These are phyloP conservation scores for Macrocentrus cingulum DNA, from an alignment of 1,140 invertebrate species.

Conservation along the genomic window DNA sequence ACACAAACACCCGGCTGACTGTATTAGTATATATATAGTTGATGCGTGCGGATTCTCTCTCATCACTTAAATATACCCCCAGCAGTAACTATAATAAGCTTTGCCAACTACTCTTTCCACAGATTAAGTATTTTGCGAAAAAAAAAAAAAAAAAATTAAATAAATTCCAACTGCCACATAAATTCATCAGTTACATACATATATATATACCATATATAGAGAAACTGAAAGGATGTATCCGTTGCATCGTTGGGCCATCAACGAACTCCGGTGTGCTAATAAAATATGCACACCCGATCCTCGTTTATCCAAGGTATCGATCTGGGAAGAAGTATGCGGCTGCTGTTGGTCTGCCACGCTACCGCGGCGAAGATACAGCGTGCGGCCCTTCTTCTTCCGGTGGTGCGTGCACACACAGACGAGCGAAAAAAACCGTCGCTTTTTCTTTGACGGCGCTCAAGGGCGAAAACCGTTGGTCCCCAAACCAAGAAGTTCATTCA, in stretches of 20 bases:
- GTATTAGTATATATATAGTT: no score
- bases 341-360: conserved; percentile 2
- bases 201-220: neutral
- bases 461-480: conserved; percentile 10
- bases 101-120: no score
- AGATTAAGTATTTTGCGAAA: no score
- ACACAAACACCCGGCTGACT: conserved; percentile 46
- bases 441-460: conserved; percentile 18
- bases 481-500: neutral
- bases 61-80: no score
- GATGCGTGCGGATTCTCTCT: neutral
- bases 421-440: neutral
- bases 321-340: conserved; percentile 11
- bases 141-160: neutral
- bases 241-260: conserved; percentile 10
- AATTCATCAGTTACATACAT: neutral
- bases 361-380: neutral
- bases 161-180: conserved; percentile 1
- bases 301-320: conserved; percentile 24
- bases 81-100: no score
- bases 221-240: neutral
- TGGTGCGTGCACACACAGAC: neutral
- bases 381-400: conserved; percentile 11
- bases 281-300: conserved; percentile 28
- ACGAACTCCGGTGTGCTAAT: conserved; percentile 10